These are phyloP conservation scores for Oreochromis spilurus DNA, from an alignment of 2,113 vertebrate genomes.

Conservation along the genomic window DNA sequence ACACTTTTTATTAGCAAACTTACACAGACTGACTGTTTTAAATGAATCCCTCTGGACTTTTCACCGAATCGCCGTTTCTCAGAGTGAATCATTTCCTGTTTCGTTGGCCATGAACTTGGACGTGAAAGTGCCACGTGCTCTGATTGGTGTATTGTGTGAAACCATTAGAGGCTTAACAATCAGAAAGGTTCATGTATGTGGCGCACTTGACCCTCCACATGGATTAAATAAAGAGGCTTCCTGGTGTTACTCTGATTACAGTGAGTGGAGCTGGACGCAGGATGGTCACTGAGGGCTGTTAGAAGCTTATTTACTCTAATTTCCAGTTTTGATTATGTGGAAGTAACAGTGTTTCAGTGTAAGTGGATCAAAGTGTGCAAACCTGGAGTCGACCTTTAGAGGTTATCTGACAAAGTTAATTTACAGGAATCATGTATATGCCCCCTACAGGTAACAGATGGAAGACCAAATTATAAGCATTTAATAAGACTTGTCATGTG, in stretches of 20 bases:
- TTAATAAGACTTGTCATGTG: not conserved
- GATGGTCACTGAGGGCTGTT: rapidly evolving
- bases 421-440: not conserved
- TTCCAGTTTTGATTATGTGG: not conserved
- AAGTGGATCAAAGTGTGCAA: not conserved
- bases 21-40: too few relatives aligned
- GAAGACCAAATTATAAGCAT: not conserved
- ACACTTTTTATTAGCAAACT: too few relatives aligned
- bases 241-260: not conserved
- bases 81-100: not conserved
- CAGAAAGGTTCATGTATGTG: not conserved
- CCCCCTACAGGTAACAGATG: not conserved
- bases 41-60: too few relatives aligned
- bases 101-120: not conserved
- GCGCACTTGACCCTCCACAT: rapidly evolving
- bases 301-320: not conserved
- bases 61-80: rapidly evolving
- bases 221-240: not conserved
- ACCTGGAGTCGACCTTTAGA: not conserved
- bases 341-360: not conserved
- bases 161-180: not conserved
- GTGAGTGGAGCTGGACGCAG: not conserved
- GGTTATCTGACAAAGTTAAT: not conserved
- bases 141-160: not conserved
- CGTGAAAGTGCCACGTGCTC: not conserved